Evolutionary conservation across 2,797 vertebrate genomes (phyloP).

Genomic region (Gambelia wislizenii): DNA sequence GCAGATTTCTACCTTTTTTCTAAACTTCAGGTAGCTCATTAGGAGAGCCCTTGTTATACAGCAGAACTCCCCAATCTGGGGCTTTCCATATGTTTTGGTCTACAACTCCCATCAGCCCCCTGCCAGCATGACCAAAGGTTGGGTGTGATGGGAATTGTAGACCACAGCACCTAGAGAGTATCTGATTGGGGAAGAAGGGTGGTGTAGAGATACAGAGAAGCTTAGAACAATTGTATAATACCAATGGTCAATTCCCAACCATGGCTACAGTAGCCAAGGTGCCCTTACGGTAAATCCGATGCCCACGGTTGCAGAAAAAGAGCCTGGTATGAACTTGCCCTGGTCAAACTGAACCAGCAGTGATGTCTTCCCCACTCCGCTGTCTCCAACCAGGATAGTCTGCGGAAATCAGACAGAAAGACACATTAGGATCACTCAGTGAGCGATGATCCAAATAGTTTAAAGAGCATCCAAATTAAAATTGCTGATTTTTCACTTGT

Average conservation of each 20-base stretch:
- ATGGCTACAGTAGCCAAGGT: background rate
- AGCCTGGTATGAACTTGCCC: slow-evolving; percentile 95
- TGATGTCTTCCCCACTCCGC: slow-evolving; percentile 93
- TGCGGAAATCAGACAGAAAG: slow-evolving; percentile 70
- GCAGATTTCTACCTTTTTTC: background rate
- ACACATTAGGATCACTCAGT: accelerated
- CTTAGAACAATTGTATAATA: background rate
- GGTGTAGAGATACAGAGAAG: background rate
- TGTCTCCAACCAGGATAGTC: slow-evolving; percentile 96
- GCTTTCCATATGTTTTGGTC: background rate
- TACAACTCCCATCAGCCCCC: background rate
- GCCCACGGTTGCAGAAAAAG: slow-evolving; percentile 94
- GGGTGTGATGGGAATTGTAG: background rate
- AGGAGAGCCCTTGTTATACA: background rate
- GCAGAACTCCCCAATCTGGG: background rate
- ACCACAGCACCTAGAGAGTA: background rate
- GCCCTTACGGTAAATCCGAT: slow-evolving; percentile 94
- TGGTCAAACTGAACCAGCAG: slow-evolving; percentile 96
- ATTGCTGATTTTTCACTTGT: background rate
- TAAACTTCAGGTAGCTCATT: background rate
- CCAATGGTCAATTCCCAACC: background rate
- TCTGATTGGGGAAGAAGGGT: background rate
- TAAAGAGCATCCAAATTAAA: background rate
- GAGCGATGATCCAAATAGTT: accelerated
- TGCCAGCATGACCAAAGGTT: no score